Evolutionary conservation across 1,140 invertebrate genomes (phyloP), one percentile per base, ranked within the genome.

Genomic region (Zophobas morio): DNA sequence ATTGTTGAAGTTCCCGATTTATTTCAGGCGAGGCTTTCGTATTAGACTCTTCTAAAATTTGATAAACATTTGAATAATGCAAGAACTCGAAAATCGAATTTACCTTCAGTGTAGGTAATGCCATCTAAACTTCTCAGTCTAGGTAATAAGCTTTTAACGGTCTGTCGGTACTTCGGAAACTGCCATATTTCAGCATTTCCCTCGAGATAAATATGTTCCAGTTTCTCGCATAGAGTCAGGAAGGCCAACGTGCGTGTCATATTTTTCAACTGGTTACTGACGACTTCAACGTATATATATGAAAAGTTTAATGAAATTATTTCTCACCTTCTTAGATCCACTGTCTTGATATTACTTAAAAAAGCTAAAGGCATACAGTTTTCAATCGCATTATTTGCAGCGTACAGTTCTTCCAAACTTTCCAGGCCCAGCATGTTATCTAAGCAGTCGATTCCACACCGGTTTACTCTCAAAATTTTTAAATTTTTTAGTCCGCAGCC

Each of bases 401-500:
- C 92, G 78, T 90, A 87, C 0, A 93, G 84, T 66, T 92, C 90
- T 40, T 89, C 84, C 32, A 93, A 81, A 60, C 87, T 88, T 1
- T 89, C 92, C 60, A 83, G 78, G 42, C 56, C 74, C 84, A 89
- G 90, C 5, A 91, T 88, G 0, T 92, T 92, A 82, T 94, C 92
- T 51, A 94, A 86, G 78, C 87, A 90, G 5, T 86, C 89, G 20
- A 94, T 82, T 0, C 90, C 89, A 80, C 92, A 94, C 40, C 90
- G 88, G 77, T 89, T 90, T n/a, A 93, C 88, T 76, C 89, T 91
- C 8, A 93, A 84, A 51, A 90, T 86, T 85, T 89, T 87, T 1
- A 90, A 83, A 81, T 90, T 89, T 39, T 88, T 86, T 36, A 94
- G 85, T 4, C 89, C 89, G 78, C 89, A 92, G n/a, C 92, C 92